Conservation (phyloP, 2,797 vertebrate genomes). For the Tenualosa ilisha region DNA sequence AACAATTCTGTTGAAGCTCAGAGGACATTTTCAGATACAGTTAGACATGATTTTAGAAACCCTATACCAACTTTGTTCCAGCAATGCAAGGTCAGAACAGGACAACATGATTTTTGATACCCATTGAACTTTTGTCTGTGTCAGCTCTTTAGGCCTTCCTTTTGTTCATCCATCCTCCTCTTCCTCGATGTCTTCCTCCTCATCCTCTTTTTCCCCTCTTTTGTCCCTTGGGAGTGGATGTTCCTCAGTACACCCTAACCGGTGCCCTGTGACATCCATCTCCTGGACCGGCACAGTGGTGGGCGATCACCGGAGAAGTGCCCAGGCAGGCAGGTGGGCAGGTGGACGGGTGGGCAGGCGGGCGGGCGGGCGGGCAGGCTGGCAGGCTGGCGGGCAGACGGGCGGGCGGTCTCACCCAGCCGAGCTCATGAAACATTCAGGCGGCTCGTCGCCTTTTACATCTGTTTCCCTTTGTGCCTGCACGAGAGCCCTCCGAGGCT, state of each 20-base stretch:
- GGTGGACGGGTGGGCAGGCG: too few relatives aligned
- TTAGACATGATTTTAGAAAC: background rate
- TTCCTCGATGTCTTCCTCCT: background rate
- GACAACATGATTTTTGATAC: slow-evolving; percentile 2
- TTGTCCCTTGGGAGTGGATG: background rate
- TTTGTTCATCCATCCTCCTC: background rate
- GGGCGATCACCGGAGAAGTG: background rate
- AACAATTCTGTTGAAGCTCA: background rate
- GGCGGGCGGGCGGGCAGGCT: background rate
- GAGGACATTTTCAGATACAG: background rate
- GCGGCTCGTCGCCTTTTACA: background rate
- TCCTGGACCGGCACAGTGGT: background rate
- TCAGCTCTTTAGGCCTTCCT: background rate
- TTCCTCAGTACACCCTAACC: background rate
- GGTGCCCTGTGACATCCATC: background rate
- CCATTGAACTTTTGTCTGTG: background rate
- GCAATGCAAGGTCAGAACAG: slow-evolving; percentile 3
- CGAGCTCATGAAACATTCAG: slow-evolving; percentile 14
- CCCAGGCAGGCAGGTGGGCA: background rate
- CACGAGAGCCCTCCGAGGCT: background rate
- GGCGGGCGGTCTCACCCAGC: background rate
- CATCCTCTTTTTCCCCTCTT: background rate
- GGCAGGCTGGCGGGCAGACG: background rate
- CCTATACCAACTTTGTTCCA: background rate
- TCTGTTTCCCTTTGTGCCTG: slow-evolving; percentile 11